Evolutionary conservation across 2,888 invertebrate species (phyloP).

Genomic region (Conus canariensis): DNA sequence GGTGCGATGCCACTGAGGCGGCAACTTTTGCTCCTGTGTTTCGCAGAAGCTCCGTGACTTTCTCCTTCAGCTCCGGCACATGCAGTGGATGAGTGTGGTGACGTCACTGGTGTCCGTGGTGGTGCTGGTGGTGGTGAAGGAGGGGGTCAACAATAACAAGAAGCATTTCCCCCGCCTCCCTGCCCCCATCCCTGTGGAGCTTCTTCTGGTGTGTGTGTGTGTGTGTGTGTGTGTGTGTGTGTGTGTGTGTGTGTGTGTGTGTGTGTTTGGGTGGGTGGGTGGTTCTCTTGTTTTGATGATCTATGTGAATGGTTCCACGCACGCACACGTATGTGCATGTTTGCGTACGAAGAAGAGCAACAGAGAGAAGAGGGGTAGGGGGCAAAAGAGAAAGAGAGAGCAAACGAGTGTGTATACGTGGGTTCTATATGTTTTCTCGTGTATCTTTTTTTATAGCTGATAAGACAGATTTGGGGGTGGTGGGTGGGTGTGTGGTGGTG

Average conservation of each 20-base stretch:
- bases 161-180: conserved; percentile 48
- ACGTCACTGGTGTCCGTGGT: conserved; percentile 85
- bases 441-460: too few relatives aligned
- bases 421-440: too few relatives aligned
- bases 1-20: too few relatives aligned
- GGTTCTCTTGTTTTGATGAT: not conserved
- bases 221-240: conserved; percentile 16
- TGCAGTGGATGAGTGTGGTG: conserved; percentile 85
- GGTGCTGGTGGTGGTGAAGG: conserved; percentile 82
- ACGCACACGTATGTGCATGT: too few relatives aligned
- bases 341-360: too few relatives aligned
- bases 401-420: too few relatives aligned
- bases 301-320: too few relatives aligned
- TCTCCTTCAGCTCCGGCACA: conserved; percentile 80
- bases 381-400: too few relatives aligned
- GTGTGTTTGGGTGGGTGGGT: not conserved
- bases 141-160: conserved; percentile 75
- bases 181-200: conserved; percentile 46
- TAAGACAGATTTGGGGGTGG: too few relatives aligned
- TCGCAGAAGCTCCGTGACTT: conserved; percentile 81
- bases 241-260: conserved; percentile 19
- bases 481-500: too few relatives aligned
- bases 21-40: not conserved
- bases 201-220: not conserved
- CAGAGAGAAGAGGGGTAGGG: too few relatives aligned